phyloP scores from a whole-genome alignment of 1,140 invertebrate species.

The Apis cerana region DNA sequence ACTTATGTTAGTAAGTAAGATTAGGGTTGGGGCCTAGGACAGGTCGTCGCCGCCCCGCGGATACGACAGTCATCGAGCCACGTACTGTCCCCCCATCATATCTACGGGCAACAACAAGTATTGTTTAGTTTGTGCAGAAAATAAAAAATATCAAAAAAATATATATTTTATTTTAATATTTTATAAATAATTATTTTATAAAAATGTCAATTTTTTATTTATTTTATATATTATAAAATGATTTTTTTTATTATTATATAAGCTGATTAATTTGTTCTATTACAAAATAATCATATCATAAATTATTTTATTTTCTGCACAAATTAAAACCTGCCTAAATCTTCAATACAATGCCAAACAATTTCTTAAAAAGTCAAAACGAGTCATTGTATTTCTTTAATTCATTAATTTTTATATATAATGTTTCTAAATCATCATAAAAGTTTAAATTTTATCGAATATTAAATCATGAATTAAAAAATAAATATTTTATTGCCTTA shows the following conservation, averaged over 20 bases:
- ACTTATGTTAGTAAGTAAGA: slow-evolving; percentile 83
- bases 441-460: background rate
- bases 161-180: slow-evolving; percentile 16
- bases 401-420: background rate
- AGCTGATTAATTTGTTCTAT: background rate
- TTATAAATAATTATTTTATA: slow-evolving; percentile 1
- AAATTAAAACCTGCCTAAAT: slow-evolving; percentile 79
- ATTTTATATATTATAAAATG: background rate
- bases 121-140: slow-evolving; percentile 81
- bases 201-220: background rate
- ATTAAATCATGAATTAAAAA: background rate
- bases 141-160: slow-evolving; percentile 69
- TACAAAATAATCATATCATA: background rate
- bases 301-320: slow-evolving; percentile 79
- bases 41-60: slow-evolving; percentile 82
- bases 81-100: slow-evolving; percentile 82
- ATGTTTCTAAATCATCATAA: background rate
- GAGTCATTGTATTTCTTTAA: slow-evolving; percentile 7
- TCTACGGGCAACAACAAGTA: slow-evolving; percentile 82
- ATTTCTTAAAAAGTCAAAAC: slow-evolving; percentile 32
- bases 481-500: background rate
- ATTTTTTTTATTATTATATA: too few species aligned
- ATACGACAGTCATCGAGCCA: slow-evolving; percentile 82
- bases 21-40: slow-evolving; percentile 82
- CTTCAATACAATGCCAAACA: slow-evolving; percentile 64